Evolutionary conservation across 2,113 vertebrate species (phyloP), one percentile per base, ranked within the genome.

Genomic region (Corythornis vintsioides): DNA sequence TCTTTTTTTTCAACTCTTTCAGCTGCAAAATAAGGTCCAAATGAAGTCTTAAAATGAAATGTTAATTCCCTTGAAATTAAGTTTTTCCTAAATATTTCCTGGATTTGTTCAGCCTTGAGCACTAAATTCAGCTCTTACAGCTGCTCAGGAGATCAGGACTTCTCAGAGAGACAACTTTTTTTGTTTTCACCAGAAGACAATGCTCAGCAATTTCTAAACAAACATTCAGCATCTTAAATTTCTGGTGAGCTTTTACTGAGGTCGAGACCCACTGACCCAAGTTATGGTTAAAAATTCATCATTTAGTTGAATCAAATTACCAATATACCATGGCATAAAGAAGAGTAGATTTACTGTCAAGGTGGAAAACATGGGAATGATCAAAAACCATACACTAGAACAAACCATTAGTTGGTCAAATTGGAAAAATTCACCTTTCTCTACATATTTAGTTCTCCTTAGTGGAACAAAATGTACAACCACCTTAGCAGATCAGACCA

Each of bases 291-390:
- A 56, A 73, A 55, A 31, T 6, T 10, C 15, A 13, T 38, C 38
- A 5, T 19, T 74, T 47, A 66, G 50, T 26, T 64, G 71, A 26
- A 52, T 15, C 13, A 65, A 52, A 48, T 20, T 19, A 57, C 9
- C 15, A 17, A 8, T 15, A 22, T 3, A 28, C 7, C 15, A 29
- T 1, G 3, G 55, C 29, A 79, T 43, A 69, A 0, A 69, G 10
- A 61, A 38, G 3, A 64, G 12, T 5, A 64, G 12, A 15, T 59
- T 75, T 67, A 45, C 13, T 15, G 4, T 31, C 31, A 69, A 72
- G 4, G 4, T 22, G 9, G 12, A 50, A 81, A 80, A 45, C 6
- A n/a, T 0, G 10, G 7, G 10, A 64, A 73, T 2, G 2, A 73
- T 13, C 19, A 35, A 33, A 28, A 40, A 22, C 4, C 3, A 6